Base-by-base conservation (phyloP, 2,113 vertebrate genomes). In the Orthonyx spaldingii region DNA sequence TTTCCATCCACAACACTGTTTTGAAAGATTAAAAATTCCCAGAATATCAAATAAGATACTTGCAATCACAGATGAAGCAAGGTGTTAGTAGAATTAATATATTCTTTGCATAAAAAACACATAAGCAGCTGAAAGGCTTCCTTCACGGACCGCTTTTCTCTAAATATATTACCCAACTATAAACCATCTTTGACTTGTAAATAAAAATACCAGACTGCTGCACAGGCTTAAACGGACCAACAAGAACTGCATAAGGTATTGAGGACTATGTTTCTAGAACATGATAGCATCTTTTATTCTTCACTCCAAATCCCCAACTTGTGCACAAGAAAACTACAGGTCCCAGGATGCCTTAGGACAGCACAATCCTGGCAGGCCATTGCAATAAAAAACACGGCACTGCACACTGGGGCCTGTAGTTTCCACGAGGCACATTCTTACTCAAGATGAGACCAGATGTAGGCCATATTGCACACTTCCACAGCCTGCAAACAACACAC, bases 321-420 rank as follows among this genome's bases (percentile, higher is more conserved):
- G 89, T 90, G 44, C 69, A 63, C 13, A 21, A 9, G 30, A 90
- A 89, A 94, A 98, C 97, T 97, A 97, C 97, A 97, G 16, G 53
- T 87, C 97, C 98, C 97, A 98, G 84, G 80, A 98, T 97, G 96
- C 97, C 96, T 49, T 44, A 81, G 84, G 52, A 72, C 5, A 66
- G 10, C 16, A 4, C 81, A 57, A 66, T 46, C 63, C 77, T 63
- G 81, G 78, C 74, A 88, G 21, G 39, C 60, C n/a, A 8, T 4
- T 50, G 20, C 3, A 69, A 11, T 60, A 84, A 87, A 95, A 95
- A 79, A 81, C 65, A 80, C 53, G 76, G 92, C 96, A 97, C 30
- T 88, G 97, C 96, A 97, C 46, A 79, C 79, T 97, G 97, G 97
- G 96, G 95, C 52, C 89, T 97, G 97, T 96, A 97, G 97, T 97